Percentiles rank a stretch among this genome's conserved stretches.
Conservation (phyloP, 1,140 invertebrate genomes). For the Drosophila santomea region DNA sequence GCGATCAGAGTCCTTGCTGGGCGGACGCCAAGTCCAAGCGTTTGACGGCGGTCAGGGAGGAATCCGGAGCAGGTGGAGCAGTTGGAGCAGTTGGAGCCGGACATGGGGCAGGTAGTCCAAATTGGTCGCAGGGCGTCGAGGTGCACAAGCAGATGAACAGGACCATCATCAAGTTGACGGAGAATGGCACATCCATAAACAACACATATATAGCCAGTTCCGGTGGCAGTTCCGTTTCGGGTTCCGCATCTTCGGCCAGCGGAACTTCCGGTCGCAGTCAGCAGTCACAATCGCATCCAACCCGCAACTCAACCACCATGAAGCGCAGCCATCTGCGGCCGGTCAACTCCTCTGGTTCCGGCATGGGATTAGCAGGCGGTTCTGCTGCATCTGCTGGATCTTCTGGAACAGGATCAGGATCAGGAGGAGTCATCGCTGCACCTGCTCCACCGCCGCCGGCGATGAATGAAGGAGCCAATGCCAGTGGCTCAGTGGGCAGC, state of each 20-base stretch:
- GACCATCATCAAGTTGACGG: conserved; percentile 89
- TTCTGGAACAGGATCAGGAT: neutral
- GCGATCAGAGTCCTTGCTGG: conserved; percentile 89
- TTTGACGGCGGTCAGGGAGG: conserved; percentile 89
- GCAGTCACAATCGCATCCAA: conserved; percentile 15
- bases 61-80: conserved; percentile 19
- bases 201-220: conserved; percentile 55
- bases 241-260: conserved; percentile 10
- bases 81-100: neutral
- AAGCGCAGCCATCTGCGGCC: conserved; percentile 45
- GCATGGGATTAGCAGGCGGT: neutral
- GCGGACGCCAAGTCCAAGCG: conserved; percentile 86
- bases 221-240: conserved; percentile 5
- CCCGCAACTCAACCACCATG: conserved; percentile 56
- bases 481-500: conserved; percentile 44
- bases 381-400: neutral
- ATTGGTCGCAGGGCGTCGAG: conserved; percentile 27
- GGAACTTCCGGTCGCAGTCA: conserved; percentile 12
- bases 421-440: conserved; percentile 12
- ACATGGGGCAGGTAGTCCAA: conserved; percentile 69
- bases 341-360: neutral
- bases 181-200: conserved; percentile 88
- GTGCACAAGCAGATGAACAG: conserved; percentile 86
- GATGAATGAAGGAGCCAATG: conserved; percentile 6
- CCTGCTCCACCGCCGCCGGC: conserved; percentile 49